These are phyloP conservation scores for Plecotus auritus DNA, from an alignment of 2,113 vertebrate species.

Conservation along the genomic window DNA sequence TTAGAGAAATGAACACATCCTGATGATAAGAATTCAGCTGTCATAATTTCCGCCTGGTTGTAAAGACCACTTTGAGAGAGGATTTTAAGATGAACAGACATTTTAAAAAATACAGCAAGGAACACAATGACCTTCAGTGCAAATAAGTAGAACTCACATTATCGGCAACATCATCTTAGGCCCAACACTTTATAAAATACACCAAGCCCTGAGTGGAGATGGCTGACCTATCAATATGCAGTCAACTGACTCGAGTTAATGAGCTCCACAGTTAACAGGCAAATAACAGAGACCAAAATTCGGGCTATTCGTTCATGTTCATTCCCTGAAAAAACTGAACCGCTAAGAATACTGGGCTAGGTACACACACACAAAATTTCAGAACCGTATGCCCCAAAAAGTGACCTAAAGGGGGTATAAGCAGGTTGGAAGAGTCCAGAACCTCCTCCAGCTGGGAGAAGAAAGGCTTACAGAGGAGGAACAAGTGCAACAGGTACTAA, in stretches of 20 bases:
- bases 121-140: not conserved
- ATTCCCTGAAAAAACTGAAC: not conserved
- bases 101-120: not conserved
- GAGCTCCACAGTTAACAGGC: not conserved
- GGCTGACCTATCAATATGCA: not conserved
- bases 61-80: not conserved
- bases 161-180: not conserved
- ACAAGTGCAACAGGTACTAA: not conserved
- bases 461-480: not conserved
- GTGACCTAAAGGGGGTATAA: not conserved
- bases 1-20: not conserved
- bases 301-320: not conserved
- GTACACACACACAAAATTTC: not conserved
- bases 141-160: not conserved
- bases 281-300: not conserved
- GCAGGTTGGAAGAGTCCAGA: not conserved
- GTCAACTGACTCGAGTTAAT: not conserved
- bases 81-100: not conserved
- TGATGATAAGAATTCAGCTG: not conserved
- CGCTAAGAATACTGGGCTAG: not conserved
- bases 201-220: not conserved
- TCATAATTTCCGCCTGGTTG: not conserved
- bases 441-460: not conserved
- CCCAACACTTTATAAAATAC: not conserved
- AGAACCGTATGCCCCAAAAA: not conserved